These are phyloP conservation scores for Macrosiphum euphorbiae DNA, from an alignment of 2,888 invertebrate genomes.

Conservation along the genomic window DNA sequence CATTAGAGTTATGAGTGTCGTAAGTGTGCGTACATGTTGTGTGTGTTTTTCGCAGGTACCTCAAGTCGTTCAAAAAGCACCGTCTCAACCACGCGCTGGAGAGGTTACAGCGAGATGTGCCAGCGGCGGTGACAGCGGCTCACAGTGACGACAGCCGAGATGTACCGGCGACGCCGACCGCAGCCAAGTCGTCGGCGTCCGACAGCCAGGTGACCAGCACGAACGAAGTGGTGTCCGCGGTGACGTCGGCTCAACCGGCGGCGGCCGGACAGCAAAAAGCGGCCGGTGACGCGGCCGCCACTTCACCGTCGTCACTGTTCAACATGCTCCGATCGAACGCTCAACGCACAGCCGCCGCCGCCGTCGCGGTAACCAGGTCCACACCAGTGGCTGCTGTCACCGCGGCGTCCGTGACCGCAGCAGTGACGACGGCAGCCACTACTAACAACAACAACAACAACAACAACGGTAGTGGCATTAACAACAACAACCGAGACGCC, in stretches of 20 bases:
- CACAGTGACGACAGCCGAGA: conserved; percentile 61
- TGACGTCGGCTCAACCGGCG: conserved; percentile 32
- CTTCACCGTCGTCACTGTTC: conserved; percentile 64
- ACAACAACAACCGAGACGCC: conserved; percentile 75
- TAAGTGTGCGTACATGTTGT: not conserved
- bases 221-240: conserved; percentile 75
- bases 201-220: conserved; percentile 80
- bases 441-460: conserved; percentile 22
- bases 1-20: too few relatives aligned
- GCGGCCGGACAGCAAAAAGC: conserved; percentile 64
- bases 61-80: conserved; percentile 92
- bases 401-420: conserved; percentile 66
- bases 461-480: not conserved
- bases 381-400: conserved; percentile 20
- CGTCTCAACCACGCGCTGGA: conserved; percentile 88
- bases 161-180: conserved; percentile 43
- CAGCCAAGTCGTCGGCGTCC: conserved; percentile 68
- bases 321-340: conserved; percentile 50
- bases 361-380: conserved; percentile 20
- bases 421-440: conserved; percentile 66
- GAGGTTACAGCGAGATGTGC: conserved; percentile 75
- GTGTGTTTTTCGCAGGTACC: conserved; percentile 73
- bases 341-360: conserved; percentile 45
- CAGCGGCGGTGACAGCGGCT: conserved; percentile 41
- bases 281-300: conserved; percentile 25